Conservation (phyloP, 2,113 vertebrate species). For the Archocentrus centrarchus region DNA sequence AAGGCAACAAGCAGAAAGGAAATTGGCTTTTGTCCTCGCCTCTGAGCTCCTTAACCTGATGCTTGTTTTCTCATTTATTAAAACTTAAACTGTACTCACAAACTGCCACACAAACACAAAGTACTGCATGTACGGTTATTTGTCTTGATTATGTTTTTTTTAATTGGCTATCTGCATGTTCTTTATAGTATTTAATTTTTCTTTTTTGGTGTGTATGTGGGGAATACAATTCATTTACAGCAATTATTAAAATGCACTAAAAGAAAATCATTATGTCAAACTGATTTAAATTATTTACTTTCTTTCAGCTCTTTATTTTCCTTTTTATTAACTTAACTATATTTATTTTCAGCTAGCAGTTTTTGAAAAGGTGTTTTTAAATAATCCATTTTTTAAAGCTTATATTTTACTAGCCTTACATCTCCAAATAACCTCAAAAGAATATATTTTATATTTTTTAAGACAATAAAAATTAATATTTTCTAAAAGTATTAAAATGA, state of each 20-base stretch:
- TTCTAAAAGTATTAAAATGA: not conserved
- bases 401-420: not conserved
- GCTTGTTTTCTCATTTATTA: conserved; percentile 78
- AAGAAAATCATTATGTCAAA: not conserved
- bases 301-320: not conserved
- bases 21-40: conserved; percentile 87
- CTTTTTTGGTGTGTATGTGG: not conserved
- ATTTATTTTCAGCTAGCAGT: not conserved
- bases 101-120: not conserved
- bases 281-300: not conserved
- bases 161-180: not conserved
- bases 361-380: not conserved
- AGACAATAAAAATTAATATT: rapidly evolving
- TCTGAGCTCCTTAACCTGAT: conserved; percentile 88
- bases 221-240: not conserved
- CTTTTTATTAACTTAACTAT: not conserved
- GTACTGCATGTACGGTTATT: not conserved
- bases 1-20: conserved; percentile 90
- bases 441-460: not conserved
- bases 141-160: not conserved
- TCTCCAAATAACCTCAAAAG: not conserved
- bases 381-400: rapidly evolving
- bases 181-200: not conserved
- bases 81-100: conserved; percentile 1
- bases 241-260: not conserved